These are phyloP conservation scores for Heptranchias perlo DNA, from an alignment of 2,113 vertebrate species.

Conservation along the genomic window DNA sequence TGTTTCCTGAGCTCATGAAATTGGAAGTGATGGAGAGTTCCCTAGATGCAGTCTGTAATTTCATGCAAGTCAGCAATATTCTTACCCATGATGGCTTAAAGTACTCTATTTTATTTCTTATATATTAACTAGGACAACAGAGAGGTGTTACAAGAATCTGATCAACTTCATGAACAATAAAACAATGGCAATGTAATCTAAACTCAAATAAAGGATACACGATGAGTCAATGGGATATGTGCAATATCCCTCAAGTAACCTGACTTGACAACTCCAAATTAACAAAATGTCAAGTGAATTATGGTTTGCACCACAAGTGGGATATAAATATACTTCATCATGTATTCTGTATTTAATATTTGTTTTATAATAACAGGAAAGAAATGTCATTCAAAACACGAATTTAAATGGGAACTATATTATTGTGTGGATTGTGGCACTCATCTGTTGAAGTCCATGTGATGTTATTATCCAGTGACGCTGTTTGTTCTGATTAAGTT, in stretches of 20 bases:
- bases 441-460: neutral
- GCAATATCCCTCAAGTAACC: neutral
- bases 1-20: neutral
- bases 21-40: neutral
- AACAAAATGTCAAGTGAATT: neutral
- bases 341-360: neutral
- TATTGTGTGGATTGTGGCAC: neutral
- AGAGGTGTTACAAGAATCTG: neutral
- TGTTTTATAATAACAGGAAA: neutral
- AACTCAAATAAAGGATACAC: neutral
- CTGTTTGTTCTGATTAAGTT: neutral
- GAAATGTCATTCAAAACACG: neutral
- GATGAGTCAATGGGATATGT: neutral
- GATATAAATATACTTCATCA: neutral
- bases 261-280: neutral
- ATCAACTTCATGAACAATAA: neutral
- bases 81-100: neutral
- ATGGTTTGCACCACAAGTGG: neutral
- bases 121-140: neutral
- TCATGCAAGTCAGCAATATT: neutral
- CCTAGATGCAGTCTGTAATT: neutral
- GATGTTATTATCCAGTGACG: neutral
- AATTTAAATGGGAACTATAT: neutral
- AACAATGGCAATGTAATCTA: neutral
- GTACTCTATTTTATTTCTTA: neutral